phyloP scores from a whole-genome alignment of 2,888 invertebrate species.

The Lithophane socia region DNA sequence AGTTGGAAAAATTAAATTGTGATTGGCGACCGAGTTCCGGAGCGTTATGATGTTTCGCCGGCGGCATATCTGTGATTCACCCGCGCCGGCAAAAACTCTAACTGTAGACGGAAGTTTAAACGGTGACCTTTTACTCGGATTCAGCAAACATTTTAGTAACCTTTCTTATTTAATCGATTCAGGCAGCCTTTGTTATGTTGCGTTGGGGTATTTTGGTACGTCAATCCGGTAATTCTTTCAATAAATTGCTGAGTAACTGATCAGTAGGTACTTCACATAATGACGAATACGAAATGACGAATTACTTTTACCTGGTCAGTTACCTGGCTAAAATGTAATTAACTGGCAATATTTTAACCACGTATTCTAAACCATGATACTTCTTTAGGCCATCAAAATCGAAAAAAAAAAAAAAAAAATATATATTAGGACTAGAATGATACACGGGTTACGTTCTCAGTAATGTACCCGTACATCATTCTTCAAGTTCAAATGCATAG shows the following conservation, averaged over 20 bases:
- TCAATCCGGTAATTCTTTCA: slow-evolving; percentile 22
- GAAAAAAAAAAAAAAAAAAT: too few species aligned
- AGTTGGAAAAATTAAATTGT: slow-evolving; percentile 43
- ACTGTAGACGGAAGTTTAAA: slow-evolving; percentile 60
- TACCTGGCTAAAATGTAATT: background rate
- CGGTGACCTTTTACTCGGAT: slow-evolving; percentile 55
- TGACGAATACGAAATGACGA: slow-evolving; percentile 17
- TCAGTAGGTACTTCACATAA: slow-evolving; percentile 49
- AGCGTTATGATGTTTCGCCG: slow-evolving; percentile 47
- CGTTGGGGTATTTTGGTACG: slow-evolving; percentile 45
- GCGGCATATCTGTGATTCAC: slow-evolving; percentile 55
- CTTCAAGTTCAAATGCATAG: background rate
- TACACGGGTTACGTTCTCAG: slow-evolving; percentile 19
- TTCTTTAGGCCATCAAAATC: too few species aligned
- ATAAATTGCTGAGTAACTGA: slow-evolving; percentile 34
- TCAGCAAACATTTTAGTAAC: slow-evolving; percentile 53
- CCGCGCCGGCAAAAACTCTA: slow-evolving; percentile 41
- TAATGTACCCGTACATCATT: slow-evolving; percentile 24
- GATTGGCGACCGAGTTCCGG: slow-evolving; percentile 58
- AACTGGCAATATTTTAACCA: too few species aligned
- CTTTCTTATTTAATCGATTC: slow-evolving; percentile 50
- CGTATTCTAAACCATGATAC: too few species aligned
- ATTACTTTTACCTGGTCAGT: slow-evolving; percentile 34
- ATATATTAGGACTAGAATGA: slow-evolving; percentile 3
- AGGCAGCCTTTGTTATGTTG: slow-evolving; percentile 36